Evolutionary conservation across 2,888 invertebrate genomes (phyloP), one percentile per base, ranked within the genome.

Genomic region (Pediacus dermestoides): DNA sequence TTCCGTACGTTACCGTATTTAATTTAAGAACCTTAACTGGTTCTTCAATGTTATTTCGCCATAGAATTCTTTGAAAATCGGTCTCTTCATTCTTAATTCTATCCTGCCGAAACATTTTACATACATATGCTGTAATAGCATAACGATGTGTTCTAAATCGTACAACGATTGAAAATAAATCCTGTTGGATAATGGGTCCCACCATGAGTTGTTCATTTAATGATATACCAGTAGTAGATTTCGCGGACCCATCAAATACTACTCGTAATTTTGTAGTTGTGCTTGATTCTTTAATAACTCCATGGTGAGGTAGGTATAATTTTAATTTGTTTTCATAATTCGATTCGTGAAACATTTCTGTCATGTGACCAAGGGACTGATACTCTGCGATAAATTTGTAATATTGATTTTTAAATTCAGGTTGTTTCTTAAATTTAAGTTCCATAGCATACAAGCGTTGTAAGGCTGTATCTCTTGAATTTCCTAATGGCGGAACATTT

Each of bases 301-400:
- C 55, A 34, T 63, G 64, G 46, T 67, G 67, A 16, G 58, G 60
- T 9, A 67, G 40, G 47, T 55, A 64, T 40, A 37, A 31, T 4
- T 44, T 41, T n/a, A n/a, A n/a, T n/a, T n/a, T n/a, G n/a, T n/a
- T n/a, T n/a, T n/a, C n/a, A n/a, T n/a, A n/a, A n/a, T n/a, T n/a
- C n/a, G n/a, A n/a, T n/a, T n/a, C n/a, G n/a, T 26, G 6, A 9
- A n/a, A 7, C 10, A 12, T 9, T 11, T 9, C n/a, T 9, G 4
- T 4, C 26, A 26, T 26, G 10, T 26, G 26, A 26, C 26, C 26
- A 4, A 26, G 11, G 4, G 4, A 7, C 11, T 7, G 9, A 9
- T 26, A 26, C 7, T 4, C 10, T 4, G 4, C 10, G 9, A 26
- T 7, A 26, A 26, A 26, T 4, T 26, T 26, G 6, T 4, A 7